Evolutionary conservation across 2,113 vertebrate species (phyloP).

Genomic region (Gorsachius goisagi): DNA sequence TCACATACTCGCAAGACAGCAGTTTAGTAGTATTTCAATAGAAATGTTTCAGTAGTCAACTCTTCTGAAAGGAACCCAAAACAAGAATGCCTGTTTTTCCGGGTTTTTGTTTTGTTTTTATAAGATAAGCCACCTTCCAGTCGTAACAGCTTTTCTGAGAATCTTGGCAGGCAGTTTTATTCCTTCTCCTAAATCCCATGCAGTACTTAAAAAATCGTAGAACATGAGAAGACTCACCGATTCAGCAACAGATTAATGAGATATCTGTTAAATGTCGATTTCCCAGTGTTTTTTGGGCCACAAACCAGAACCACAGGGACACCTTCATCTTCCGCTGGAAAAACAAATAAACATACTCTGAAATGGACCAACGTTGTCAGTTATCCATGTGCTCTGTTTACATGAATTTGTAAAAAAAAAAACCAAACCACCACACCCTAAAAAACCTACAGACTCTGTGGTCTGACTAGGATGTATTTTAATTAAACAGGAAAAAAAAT

Average conservation of each 20-base stretch:
- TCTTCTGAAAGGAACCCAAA: background rate
- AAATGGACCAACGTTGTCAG: background rate
- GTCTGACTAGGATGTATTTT: no score
- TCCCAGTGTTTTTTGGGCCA: constrained; percentile 88
- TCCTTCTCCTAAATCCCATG: background rate
- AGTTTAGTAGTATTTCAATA: rapidly evolving
- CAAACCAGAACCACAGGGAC: constrained; percentile 87
- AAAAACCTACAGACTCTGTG: no score
- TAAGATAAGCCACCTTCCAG: background rate
- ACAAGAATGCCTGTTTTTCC: background rate
- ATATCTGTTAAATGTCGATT: constrained; percentile 89
- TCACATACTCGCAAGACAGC: background rate
- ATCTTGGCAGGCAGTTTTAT: background rate
- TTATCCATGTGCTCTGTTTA: background rate
- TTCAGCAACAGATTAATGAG: constrained; percentile 91
- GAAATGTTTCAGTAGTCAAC: background rate
- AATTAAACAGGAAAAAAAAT: rapidly evolving
- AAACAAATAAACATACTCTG: background rate
- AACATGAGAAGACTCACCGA: constrained; percentile 71
- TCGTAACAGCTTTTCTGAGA: background rate
- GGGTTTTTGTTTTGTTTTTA: background rate
- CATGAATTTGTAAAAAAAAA: rapidly evolving
- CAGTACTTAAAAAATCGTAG: background rate
- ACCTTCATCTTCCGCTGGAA: constrained; percentile 83
- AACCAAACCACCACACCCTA: no score